phyloP scores from a whole-genome alignment of 1,140 invertebrate genomes.

The Lepidurus couesii region DNA sequence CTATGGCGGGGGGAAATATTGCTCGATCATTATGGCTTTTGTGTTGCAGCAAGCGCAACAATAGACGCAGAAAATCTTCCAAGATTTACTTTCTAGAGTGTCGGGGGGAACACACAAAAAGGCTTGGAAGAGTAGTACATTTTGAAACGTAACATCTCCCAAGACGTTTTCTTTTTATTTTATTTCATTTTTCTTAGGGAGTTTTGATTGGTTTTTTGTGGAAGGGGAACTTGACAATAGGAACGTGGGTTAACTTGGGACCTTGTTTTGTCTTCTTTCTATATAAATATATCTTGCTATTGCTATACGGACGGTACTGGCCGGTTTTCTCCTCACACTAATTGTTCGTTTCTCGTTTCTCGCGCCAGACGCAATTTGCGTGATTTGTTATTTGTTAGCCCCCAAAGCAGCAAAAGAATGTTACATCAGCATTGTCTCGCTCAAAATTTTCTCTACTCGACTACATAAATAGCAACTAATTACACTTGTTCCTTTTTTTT shows the following conservation, averaged over 20 bases:
- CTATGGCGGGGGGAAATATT: neutral
- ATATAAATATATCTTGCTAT: neutral
- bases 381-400: neutral
- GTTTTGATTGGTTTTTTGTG: neutral
- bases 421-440: no score
- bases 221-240: neutral
- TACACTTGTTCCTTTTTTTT: no score
- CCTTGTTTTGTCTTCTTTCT: neutral
- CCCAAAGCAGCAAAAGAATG: no score
- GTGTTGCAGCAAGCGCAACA: neutral
- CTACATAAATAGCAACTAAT: neutral
- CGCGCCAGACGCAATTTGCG: neutral
- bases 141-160: neutral
- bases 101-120: neutral
- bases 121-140: neutral
- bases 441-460: neutral
- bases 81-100: neutral
- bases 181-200: neutral
- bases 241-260: neutral
- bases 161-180: neutral
- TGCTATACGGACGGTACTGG: neutral
- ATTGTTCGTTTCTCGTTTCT: neutral
- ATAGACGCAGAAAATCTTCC: neutral
- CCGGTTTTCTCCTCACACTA: conserved; percentile 17
- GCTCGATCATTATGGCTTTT: conserved; percentile 22